Evolutionary conservation across 2,797 vertebrate species (phyloP), one percentile per base, ranked within the genome.

Genomic region (Setipinna tenuifilis): DNA sequence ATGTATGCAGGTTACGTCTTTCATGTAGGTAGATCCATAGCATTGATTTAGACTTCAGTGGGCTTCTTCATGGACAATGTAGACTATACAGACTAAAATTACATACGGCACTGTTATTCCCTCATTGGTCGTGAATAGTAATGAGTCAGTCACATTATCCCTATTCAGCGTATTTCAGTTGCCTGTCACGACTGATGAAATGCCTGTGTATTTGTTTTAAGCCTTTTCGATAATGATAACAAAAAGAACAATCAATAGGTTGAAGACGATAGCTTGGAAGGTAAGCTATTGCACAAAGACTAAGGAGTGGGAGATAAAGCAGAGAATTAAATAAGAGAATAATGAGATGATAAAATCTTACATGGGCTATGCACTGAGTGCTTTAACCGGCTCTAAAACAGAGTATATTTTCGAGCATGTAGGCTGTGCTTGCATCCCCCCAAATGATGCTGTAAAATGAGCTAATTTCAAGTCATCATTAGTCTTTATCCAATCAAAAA

Each of bases 91-190:
- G 17, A 7, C 71, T 44, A 21, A 44, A 44, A 78, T 44, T 16
- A 75, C 68, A 1, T 41, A 17, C 7, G 28, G 19, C 35, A 44
- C 71, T 78, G 35, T 17, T 44, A 41, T 78, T 31, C 19, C 31
- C 16, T 35, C 16, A 41, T 14, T 75, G 68, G 35, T 75, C 12
- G 68, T 41, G 28, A 75, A 75, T 35, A 75, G 68, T 31, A 41
- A 5, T 6, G 5, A 31, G 68, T 7, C 16, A 6, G 19, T 75
- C 68, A 75, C 31, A 35, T 35, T 31, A 23, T 65, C n/a, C 61
- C n/a, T 65, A 65, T 65, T 65, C 61, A 65, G n/a, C n/a, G 68
- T 75, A 75, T 75, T 75, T 19, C 35, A 31, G 68, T 35, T 71
- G 65, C 65, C n/a, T 31, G 28, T 71, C 68, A 75, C 68, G 68